A percentile compares a stretch with the other conserved stretches of the same genome.
Evolutionary conservation across 2,113 vertebrate genomes (phyloP).

Genomic region (Onychostruthus taczanowskii): DNA sequence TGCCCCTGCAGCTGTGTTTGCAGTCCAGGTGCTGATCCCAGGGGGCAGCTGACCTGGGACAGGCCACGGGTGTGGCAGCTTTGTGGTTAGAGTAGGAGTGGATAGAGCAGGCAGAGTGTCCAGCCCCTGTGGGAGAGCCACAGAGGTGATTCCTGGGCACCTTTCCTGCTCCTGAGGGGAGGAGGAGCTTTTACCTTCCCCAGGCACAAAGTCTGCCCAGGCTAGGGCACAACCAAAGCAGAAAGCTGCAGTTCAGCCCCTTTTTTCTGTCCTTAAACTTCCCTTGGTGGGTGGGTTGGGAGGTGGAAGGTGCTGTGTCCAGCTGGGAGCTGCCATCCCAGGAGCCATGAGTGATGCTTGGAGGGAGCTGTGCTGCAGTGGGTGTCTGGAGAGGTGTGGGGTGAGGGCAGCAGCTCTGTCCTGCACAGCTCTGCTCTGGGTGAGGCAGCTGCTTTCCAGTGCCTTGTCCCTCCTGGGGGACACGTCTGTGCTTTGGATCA

Average conservation of each 20-base stretch:
- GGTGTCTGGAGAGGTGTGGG: neutral
- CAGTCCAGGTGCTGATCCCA: neutral
- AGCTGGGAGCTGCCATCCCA: neutral
- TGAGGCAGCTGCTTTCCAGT: slow-evolving; percentile 34
- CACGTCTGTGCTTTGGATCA: neutral
- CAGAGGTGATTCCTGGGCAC: neutral
- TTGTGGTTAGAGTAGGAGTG: neutral
- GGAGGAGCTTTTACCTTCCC: neutral
- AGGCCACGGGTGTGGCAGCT: fast-evolving
- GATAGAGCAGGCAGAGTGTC: neutral
- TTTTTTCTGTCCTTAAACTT: neutral
- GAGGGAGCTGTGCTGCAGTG: neutral
- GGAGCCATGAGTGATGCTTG: neutral
- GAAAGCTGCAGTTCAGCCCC: neutral
- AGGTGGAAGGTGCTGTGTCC: neutral
- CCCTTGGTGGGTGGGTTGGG: neutral
- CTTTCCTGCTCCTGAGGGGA: neutral
- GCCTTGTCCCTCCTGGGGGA: slow-evolving; percentile 36
- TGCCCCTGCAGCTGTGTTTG: neutral
- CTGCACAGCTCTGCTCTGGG: neutral
- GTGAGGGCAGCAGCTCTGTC: neutral
- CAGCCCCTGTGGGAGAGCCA: neutral
- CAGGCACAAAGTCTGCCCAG: neutral
- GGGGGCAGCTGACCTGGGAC: neutral
- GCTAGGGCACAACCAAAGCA: neutral